These are phyloP conservation scores for Apis laboriosa DNA, from an alignment of 1,140 invertebrate genomes.

Conservation along the genomic window DNA sequence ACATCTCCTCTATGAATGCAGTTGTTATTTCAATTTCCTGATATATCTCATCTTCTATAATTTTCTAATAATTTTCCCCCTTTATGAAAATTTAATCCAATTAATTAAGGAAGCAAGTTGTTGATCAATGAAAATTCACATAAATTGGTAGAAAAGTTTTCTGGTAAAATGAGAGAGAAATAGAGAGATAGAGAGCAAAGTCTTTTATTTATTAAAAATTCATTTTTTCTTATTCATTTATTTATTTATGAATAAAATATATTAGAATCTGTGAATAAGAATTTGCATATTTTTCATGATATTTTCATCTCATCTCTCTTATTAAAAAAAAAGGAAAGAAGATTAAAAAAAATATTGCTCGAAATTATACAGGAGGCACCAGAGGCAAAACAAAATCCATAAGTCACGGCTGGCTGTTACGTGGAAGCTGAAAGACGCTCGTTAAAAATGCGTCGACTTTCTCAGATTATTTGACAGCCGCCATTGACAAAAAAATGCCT, in stretches of 20 bases:
- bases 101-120: no score
- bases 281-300: neutral
- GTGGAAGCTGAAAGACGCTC: conserved; percentile 15
- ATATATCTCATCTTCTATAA: neutral
- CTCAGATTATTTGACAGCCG: conserved; percentile 27
- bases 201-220: no score
- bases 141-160: no score
- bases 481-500: conserved; percentile 10
- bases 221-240: no score
- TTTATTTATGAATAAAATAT: no score
- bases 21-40: conserved; percentile 12
- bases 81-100: no score
- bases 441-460: conserved; percentile 35
- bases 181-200: no score
- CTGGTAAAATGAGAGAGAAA: no score
- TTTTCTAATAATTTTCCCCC: no score
- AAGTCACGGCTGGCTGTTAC: conserved; percentile 25
- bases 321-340: neutral
- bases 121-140: no score
- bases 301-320: neutral
- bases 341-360: neutral
- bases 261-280: no score
- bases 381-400: conserved; percentile 29
- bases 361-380: conserved; percentile 12
- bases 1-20: neutral